Percentiles rank a stretch among this genome's conserved stretches.
These are phyloP conservation scores for Cremastobaeus sp. DNA, from an alignment of 2,888 invertebrate species.

Conservation along the genomic window DNA sequence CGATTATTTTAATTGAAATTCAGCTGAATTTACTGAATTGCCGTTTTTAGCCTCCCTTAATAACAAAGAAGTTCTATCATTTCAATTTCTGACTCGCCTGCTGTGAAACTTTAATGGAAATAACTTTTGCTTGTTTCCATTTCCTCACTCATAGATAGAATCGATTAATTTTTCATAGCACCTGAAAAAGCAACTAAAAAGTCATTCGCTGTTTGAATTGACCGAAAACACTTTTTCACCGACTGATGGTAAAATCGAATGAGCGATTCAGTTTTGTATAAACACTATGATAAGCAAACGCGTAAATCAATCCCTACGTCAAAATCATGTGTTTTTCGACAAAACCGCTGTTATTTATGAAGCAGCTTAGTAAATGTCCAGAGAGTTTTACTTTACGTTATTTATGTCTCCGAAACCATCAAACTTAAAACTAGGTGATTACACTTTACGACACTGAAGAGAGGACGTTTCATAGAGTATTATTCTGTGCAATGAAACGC, in stretches of 20 bases:
- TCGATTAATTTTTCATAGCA: too few relatives aligned
- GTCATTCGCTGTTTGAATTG: too few relatives aligned
- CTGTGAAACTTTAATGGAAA: too few relatives aligned
- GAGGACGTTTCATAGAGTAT: slow-evolving; percentile 56
- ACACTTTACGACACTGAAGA: slow-evolving; percentile 60
- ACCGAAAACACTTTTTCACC: not conserved
- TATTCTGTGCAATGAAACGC: slow-evolving; percentile 57
- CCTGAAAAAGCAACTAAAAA: too few relatives aligned
- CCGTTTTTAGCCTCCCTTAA: not conserved
- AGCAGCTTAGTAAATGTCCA: slow-evolving; percentile 17
- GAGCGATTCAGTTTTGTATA: slow-evolving; percentile 1
- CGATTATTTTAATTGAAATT: not conserved
- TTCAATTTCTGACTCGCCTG: too few relatives aligned
- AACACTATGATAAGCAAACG: slow-evolving; percentile 15
- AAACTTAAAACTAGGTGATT: slow-evolving; percentile 59
- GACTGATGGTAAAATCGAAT: slow-evolving; percentile 11
- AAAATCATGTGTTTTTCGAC: slow-evolving; percentile 29
- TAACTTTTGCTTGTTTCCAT: too few relatives aligned
- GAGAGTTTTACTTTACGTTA: slow-evolving; percentile 46
- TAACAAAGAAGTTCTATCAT: not conserved
- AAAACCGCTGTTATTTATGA: slow-evolving; percentile 46
- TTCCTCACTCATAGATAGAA: too few relatives aligned
- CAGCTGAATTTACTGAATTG: not conserved
- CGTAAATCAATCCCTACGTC: slow-evolving; percentile 28
- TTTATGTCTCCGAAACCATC: slow-evolving; percentile 51